A percentile compares a stretch with the other conserved stretches of the same genome.
Conservation (phyloP, 1,140 invertebrate species). For the Penaeus vannamei region DNA sequence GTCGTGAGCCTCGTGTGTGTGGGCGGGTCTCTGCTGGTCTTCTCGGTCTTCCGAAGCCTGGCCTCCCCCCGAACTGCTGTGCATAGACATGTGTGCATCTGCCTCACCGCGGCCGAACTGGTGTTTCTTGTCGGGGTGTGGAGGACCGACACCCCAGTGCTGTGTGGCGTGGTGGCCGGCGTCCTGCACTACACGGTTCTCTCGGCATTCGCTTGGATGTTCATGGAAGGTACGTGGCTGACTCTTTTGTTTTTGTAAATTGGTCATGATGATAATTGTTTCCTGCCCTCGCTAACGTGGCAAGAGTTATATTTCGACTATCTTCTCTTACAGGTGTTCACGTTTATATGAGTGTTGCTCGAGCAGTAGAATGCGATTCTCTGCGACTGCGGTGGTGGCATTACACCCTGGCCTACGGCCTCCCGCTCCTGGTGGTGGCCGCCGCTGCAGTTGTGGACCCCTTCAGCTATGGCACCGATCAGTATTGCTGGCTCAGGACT, state of each 20-base stretch:
- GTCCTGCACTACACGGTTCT: conserved; percentile 95
- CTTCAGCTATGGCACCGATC: conserved; percentile 87
- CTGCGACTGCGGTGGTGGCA: conserved; percentile 85
- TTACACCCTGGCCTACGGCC: conserved; percentile 87
- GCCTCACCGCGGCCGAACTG: conserved; percentile 91
- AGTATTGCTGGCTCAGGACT: conserved; percentile 90
- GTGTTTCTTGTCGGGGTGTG: conserved; percentile 93
- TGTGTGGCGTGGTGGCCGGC: conserved; percentile 92
- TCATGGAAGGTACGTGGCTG: conserved; percentile 84
- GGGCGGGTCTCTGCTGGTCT: conserved; percentile 86
- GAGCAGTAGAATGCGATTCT: conserved; percentile 92
- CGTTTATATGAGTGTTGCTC: conserved; percentile 93
- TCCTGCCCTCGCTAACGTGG: neutral
- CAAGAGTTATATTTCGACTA: neutral
- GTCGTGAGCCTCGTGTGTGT: conserved; percentile 88
- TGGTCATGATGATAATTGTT: too few species aligned
- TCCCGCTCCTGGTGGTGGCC: conserved; percentile 82
- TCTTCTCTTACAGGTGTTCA: conserved; percentile 83
- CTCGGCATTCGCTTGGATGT: conserved; percentile 97
- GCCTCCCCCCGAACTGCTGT: conserved; percentile 91
- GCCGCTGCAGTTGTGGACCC: conserved; percentile 86
- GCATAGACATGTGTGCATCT: conserved; percentile 94
- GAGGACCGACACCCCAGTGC: conserved; percentile 85
- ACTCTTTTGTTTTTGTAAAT: neutral
- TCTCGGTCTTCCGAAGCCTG: conserved; percentile 84